Conservation (phyloP, 2,113 vertebrate genomes). For the Microtus montanus region DNA sequence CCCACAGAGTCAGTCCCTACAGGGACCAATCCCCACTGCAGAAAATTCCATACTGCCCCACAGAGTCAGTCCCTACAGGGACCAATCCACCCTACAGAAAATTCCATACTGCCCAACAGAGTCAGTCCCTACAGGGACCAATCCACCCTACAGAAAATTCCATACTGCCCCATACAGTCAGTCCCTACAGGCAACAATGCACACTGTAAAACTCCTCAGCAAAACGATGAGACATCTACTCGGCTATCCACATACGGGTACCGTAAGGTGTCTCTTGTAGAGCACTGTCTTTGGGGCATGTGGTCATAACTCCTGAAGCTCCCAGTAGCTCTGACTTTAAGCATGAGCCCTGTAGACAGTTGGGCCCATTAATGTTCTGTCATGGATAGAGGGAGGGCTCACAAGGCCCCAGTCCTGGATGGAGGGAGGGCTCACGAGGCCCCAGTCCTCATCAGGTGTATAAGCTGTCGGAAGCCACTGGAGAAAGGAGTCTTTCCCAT, state of each 20-base stretch:
- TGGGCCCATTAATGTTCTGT: background rate
- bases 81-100: too few species aligned
- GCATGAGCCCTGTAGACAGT: background rate
- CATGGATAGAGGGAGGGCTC: background rate
- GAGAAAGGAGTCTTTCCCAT: background rate
- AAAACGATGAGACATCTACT: background rate
- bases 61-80: too few species aligned
- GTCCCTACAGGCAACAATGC: too few species aligned
- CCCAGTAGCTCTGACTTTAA: background rate
- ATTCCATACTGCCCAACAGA: background rate
- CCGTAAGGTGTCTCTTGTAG: background rate
- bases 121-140: background rate
- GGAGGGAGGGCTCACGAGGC: background rate
- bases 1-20: too few species aligned
- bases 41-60: too few species aligned
- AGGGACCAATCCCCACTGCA: too few species aligned
- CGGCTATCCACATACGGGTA: too few species aligned
- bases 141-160: too few species aligned
- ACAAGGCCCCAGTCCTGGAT: background rate
- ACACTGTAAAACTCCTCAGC: background rate
- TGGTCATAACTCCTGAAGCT: background rate
- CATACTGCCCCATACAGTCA: background rate
- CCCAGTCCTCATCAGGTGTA: too few species aligned
- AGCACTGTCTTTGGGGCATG: too few species aligned
- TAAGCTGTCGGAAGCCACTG: background rate